phyloP scores from a whole-genome alignment of 2,888 invertebrate genomes.

The Ectemnius lituratus region DNA sequence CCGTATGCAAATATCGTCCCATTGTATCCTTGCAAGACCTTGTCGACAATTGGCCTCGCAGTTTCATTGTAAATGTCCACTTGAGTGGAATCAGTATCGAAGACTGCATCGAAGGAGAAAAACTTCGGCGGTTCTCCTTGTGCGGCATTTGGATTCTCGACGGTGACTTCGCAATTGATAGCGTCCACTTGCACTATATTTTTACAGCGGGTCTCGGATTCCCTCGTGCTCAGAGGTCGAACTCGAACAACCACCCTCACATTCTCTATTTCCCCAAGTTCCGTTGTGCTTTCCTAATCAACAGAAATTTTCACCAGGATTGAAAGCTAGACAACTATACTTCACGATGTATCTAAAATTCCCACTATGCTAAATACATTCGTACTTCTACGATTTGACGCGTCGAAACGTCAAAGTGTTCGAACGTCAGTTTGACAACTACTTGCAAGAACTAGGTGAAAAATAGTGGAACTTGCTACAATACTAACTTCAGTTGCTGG shows the following conservation, averaged over 20 bases:
- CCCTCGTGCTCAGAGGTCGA: conserved; percentile 93
- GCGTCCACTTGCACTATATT: conserved; percentile 88
- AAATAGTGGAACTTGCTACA: not conserved
- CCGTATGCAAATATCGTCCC: conserved; percentile 95
- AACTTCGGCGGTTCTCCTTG: conserved; percentile 90
- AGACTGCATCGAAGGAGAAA: conserved; percentile 97
- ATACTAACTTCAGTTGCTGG: conserved; percentile 67
- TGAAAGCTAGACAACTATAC: no score
- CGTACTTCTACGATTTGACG: conserved; percentile 33
- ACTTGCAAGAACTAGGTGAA: not conserved
- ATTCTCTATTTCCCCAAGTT: conserved; percentile 89
- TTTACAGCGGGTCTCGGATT: conserved; percentile 85
- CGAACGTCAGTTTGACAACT: conserved; percentile 7
- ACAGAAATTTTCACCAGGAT: not conserved
- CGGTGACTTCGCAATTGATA: conserved; percentile 87
- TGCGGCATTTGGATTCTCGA: conserved; percentile 86
- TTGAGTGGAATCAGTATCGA: conserved; percentile 91
- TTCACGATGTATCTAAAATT: not conserved
- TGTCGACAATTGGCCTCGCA: conserved; percentile 97
- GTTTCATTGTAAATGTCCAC: conserved; percentile 97
- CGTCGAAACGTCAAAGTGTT: conserved; percentile 32
- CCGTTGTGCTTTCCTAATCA: conserved; percentile 79
- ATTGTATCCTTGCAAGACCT: conserved; percentile 97
- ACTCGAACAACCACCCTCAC: conserved; percentile 97
- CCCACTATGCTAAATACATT: not conserved